Conservation (phyloP, 2,797 vertebrate genomes). For the Sebastes glaucus region DNA sequence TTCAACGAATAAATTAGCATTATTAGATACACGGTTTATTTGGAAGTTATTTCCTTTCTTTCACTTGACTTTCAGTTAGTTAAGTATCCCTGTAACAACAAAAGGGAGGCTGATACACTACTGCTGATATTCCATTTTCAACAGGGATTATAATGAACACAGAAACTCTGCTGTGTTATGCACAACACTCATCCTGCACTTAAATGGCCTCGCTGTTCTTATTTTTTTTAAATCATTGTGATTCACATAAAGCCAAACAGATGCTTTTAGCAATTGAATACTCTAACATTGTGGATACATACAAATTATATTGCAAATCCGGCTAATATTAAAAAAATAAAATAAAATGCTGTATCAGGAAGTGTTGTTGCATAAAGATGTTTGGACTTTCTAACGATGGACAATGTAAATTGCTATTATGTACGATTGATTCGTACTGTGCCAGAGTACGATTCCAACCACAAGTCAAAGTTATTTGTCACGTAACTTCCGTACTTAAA, state of each 20-base stretch:
- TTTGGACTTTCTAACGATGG: neutral
- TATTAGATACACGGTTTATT: conserved; percentile 30
- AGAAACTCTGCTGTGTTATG: neutral
- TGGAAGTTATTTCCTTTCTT: conserved; percentile 16
- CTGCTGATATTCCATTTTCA: conserved; percentile 20
- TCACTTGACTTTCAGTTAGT: conserved; percentile 31
- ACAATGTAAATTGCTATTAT: too few species aligned
- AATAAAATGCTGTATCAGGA: neutral
- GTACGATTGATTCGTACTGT: too few species aligned
- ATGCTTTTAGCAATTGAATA: neutral
- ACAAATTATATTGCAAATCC: neutral
- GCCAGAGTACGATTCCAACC: too few species aligned
- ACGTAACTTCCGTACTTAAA: too few species aligned
- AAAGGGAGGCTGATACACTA: conserved; percentile 6
- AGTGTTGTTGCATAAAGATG: too few species aligned
- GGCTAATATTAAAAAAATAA: neutral
- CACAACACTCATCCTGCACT: neutral
- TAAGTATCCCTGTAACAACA: conserved; percentile 27
- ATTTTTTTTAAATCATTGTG: neutral
- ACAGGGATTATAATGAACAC: conserved; percentile 10
- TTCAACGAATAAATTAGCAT: conserved; percentile 59
- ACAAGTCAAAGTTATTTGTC: too few species aligned
- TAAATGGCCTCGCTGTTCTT: neutral
- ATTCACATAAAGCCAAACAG: neutral
- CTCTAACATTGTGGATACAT: neutral